Percentiles rank a stretch among this genome's conserved stretches.
phyloP scores from a whole-genome alignment of 2,113 vertebrate species.

The Zootoca vivipara region DNA sequence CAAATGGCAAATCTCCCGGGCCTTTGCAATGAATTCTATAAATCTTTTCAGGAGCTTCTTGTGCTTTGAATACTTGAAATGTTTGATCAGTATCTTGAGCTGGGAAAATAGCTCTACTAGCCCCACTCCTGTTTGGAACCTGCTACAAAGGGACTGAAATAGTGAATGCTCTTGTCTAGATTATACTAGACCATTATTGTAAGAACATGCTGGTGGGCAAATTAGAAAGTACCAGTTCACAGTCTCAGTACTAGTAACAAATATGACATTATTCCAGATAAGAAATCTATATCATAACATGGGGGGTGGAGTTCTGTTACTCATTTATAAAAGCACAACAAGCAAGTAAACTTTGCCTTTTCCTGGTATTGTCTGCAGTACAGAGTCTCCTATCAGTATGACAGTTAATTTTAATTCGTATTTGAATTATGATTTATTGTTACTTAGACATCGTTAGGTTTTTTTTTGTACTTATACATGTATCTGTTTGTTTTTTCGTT shows the following conservation, averaged over 20 bases:
- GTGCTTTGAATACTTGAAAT: conserved; percentile 30
- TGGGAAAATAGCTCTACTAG: conserved; percentile 20
- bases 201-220: background rate
- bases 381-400: background rate
- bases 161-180: background rate
- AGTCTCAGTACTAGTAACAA: background rate
- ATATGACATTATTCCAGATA: background rate
- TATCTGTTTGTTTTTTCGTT: no score
- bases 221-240: background rate
- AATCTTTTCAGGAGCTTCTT: conserved; percentile 38
- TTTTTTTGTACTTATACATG: no score
- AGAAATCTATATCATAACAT: conserved; percentile 3
- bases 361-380: background rate
- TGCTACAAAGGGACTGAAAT: background rate
- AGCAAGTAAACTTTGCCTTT: conserved; percentile 8
- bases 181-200: conserved; percentile 9
- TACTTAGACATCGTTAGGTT: no score
- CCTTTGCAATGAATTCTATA: conserved; percentile 22
- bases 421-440: no score
- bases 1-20: conserved; percentile 39
- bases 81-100: conserved; percentile 19
- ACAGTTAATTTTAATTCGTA: no score
- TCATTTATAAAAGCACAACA: background rate
- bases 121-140: conserved; percentile 1
- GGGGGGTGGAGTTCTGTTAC: background rate